Conservation (phyloP, 2,888 invertebrate species). For the Pachycephus smyrnensis region DNA sequence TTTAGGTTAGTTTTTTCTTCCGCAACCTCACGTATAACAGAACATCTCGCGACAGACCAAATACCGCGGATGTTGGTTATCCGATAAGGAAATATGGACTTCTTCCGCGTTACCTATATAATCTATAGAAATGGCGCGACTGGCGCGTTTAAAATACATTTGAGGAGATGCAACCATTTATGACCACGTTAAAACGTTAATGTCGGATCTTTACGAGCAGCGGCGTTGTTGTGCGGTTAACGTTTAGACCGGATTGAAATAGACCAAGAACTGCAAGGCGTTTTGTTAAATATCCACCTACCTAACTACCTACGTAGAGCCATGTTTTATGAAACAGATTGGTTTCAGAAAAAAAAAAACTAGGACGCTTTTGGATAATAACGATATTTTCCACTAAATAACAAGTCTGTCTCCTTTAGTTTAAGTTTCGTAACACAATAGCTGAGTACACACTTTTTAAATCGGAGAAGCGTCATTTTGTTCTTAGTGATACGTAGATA, state of each 20-base stretch:
- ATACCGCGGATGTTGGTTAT: background rate
- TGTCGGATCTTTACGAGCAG: slow-evolving; percentile 20
- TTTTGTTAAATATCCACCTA: background rate
- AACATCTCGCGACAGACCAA: background rate
- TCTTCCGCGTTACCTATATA: background rate
- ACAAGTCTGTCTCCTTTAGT: background rate
- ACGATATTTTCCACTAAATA: background rate
- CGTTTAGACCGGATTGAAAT: slow-evolving; percentile 12
- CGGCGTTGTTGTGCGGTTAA: slow-evolving; percentile 21
- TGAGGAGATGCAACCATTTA: slow-evolving; percentile 33
- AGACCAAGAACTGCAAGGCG: slow-evolving; percentile 7
- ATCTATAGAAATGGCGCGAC: background rate
- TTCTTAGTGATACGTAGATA: background rate
- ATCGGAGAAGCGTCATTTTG: background rate
- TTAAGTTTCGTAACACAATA: background rate
- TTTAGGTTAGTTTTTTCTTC: background rate
- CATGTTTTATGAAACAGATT: background rate
- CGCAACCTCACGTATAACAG: background rate
- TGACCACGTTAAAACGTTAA: slow-evolving; percentile 37
- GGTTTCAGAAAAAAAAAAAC: background rate
- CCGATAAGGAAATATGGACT: background rate
- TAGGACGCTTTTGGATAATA: background rate
- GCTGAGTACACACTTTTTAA: background rate
- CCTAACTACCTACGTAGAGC: background rate
- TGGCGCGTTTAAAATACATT: slow-evolving; percentile 26